Conservation (phyloP, 2,888 invertebrate genomes). For the Sarcophaga rosellei region DNA sequence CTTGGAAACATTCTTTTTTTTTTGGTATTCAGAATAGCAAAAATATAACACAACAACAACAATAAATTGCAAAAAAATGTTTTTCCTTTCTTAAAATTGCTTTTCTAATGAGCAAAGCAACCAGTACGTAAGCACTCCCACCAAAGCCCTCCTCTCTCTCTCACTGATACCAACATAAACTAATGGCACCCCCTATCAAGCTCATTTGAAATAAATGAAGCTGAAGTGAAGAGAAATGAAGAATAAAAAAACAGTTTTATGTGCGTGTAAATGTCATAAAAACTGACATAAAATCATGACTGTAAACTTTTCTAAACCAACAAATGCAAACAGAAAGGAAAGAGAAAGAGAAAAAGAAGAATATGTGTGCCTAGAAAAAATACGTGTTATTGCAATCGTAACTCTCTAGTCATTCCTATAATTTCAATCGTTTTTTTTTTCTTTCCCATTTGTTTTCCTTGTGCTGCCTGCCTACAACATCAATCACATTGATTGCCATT, state of each 20-base stretch:
- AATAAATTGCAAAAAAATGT: slow-evolving; percentile 38
- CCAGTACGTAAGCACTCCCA: neutral
- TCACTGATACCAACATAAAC: neutral
- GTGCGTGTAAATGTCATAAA: slow-evolving; percentile 67
- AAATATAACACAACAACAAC: slow-evolving; percentile 4
- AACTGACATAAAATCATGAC: slow-evolving; percentile 64
- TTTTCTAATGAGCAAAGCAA: slow-evolving; percentile 49
- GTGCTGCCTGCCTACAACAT: slow-evolving; percentile 52
- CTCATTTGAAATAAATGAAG: neutral
- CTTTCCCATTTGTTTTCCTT: slow-evolving; percentile 37
- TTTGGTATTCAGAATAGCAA: slow-evolving; percentile 12
- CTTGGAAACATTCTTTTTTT: slow-evolving; percentile 19
- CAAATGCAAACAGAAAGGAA: slow-evolving; percentile 2
- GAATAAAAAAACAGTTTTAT: slow-evolving; percentile 62
- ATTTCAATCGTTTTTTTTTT: slow-evolving; percentile 40
- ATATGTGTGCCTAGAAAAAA: neutral
- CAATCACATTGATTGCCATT: slow-evolving; percentile 67
- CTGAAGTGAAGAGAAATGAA: neutral
- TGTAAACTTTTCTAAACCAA: slow-evolving; percentile 46
- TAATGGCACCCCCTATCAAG: neutral
- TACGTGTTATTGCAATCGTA: neutral
- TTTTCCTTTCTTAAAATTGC: slow-evolving; percentile 45
- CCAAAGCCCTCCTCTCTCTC: slow-evolving; percentile 9
- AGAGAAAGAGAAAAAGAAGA: neutral
- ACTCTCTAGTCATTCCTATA: slow-evolving; percentile 9